Conservation (phyloP, 2,888 invertebrate genomes). For the Stenodera caucasica region DNA sequence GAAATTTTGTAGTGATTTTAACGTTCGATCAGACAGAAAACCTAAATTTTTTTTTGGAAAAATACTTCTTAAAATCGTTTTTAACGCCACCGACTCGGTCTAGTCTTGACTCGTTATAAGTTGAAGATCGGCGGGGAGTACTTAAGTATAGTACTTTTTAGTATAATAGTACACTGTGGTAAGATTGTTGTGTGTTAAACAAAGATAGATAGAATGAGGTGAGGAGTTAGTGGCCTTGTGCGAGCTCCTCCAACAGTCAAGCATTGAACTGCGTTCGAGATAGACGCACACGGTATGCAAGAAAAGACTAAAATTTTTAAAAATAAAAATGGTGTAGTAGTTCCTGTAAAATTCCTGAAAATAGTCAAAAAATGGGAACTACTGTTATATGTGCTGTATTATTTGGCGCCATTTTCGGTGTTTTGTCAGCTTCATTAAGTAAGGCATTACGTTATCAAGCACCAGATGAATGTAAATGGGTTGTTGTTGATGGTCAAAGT, state of each 20-base stretch:
- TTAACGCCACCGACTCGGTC: constrained; percentile 56
- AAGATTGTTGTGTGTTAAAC: constrained; percentile 43
- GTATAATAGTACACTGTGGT: too few species aligned
- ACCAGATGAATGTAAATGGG: constrained; percentile 81
- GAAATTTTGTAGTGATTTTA: constrained; percentile 49
- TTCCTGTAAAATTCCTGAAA: constrained; percentile 30
- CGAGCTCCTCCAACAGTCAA: constrained; percentile 57
- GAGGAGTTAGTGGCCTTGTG: constrained; percentile 56
- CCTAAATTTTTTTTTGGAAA: too few species aligned
- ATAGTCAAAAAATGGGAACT: constrained; percentile 53
- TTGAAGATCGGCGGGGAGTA: constrained; percentile 50
- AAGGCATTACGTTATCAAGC: constrained; percentile 71
- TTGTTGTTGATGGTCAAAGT: constrained; percentile 67
- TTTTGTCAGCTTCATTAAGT: constrained; percentile 63
- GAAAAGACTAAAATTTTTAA: constrained; percentile 36
- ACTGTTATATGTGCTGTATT: constrained; percentile 63
- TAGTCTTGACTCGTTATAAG: constrained; percentile 46
- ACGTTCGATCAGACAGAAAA: constrained; percentile 52
- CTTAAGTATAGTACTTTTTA: constrained; percentile 34
- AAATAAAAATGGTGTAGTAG: constrained; percentile 49
- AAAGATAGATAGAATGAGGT: constrained; percentile 38
- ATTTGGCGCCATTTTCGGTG: constrained; percentile 64
- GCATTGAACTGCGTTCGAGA: constrained; percentile 64
- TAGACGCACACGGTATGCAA: constrained; percentile 55
- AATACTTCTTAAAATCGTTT: too few species aligned